These are phyloP conservation scores for Drosophila crucigera DNA, from an alignment of 2,888 invertebrate species.

Conservation along the genomic window DNA sequence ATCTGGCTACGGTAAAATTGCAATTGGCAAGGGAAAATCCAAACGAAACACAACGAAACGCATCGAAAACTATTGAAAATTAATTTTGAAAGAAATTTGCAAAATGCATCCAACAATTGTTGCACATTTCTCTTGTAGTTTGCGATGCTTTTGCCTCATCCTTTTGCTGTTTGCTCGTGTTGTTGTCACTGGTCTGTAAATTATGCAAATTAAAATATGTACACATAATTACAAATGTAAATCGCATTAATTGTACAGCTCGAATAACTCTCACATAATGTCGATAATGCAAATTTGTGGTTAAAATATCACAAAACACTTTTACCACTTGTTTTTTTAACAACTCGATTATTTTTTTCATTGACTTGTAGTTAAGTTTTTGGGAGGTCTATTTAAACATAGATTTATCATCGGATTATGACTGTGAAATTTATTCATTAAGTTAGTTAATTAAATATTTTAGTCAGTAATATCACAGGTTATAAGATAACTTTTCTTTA, in stretches of 20 bases:
- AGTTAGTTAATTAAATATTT: neutral
- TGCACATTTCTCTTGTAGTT: conserved; percentile 4
- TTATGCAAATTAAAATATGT: conserved; percentile 80
- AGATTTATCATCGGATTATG: neutral
- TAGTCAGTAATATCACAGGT: neutral
- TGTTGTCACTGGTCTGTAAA: conserved; percentile 40
- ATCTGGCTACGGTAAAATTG: conserved; percentile 56
- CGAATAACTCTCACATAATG: conserved; percentile 51
- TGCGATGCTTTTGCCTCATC: conserved; percentile 3
- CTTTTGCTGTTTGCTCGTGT: neutral
- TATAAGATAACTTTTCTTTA: neutral
- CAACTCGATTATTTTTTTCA: conserved; percentile 24
- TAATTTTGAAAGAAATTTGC: conserved; percentile 66
- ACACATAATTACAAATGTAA: conserved; percentile 78
- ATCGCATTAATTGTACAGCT: conserved; percentile 72
- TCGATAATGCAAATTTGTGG: conserved; percentile 72
- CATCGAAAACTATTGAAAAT: conserved; percentile 62
- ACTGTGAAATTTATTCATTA: neutral
- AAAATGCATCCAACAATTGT: conserved; percentile 48
- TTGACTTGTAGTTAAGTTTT: conserved; percentile 1
- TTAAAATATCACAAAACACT: conserved; percentile 57
- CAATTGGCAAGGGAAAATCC: conserved; percentile 32
- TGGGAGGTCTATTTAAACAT: neutral
- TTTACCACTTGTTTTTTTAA: conserved; percentile 19
- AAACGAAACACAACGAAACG: conserved; percentile 20